These are phyloP conservation scores for Notamacropus eugenii DNA, from an alignment of 2,797 vertebrate species.

Conservation along the genomic window DNA sequence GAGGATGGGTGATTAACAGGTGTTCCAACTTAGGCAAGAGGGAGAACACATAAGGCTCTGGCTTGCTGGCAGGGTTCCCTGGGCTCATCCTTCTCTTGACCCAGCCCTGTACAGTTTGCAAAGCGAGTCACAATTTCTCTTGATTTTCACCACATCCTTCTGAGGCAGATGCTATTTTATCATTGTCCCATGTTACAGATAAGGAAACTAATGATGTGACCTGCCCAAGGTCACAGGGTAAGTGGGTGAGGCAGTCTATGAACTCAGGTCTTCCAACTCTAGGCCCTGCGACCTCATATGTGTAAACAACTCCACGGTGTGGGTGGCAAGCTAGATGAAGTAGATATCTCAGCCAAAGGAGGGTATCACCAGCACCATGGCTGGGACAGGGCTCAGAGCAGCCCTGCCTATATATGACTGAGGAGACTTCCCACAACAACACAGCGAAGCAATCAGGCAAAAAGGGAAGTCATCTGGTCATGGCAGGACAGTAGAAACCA, in stretches of 20 bases:
- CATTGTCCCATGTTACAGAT: neutral
- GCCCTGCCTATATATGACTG: no score
- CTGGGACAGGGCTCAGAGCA: no score
- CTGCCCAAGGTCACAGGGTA: neutral
- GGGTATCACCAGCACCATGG: neutral
- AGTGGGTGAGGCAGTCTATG: neutral
- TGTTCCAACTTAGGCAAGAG: no score
- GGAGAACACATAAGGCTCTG: neutral
- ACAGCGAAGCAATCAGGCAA: neutral
- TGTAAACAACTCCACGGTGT: accelerated
- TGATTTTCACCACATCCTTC: neutral
- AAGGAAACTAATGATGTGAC: neutral
- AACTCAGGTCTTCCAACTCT: neutral
- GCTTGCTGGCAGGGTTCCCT: neutral
- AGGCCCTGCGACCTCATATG: neutral
- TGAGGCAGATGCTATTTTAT: neutral
- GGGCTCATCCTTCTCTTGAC: neutral
- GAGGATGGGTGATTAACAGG: neutral
- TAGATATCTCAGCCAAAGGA: accelerated
- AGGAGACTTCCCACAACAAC: no score
- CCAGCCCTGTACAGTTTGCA: neutral
- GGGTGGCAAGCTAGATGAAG: neutral
- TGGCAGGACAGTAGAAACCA: neutral
- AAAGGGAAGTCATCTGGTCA: neutral
- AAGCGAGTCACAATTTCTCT: neutral